Conservation (phyloP, 2,113 vertebrate species). For the Nyctibius bracteatus region DNA sequence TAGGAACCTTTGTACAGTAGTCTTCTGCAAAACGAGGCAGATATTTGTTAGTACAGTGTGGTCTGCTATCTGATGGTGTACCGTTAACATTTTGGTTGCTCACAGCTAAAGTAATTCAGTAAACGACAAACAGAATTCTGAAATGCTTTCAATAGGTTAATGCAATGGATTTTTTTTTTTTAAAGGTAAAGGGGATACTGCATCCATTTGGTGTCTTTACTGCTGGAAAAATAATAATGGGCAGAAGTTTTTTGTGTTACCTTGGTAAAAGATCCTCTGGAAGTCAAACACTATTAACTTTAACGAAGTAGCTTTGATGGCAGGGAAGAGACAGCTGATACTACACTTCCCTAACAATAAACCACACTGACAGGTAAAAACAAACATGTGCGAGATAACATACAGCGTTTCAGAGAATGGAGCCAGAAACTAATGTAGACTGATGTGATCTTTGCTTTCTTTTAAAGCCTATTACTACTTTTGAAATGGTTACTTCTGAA, state of each 20-base stretch:
- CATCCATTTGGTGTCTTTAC: conserved; percentile 54
- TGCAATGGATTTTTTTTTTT: background rate
- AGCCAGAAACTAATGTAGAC: conserved; percentile 31
- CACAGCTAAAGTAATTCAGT: background rate
- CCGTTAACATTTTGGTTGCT: background rate
- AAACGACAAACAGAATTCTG: background rate
- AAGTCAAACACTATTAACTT: conserved; percentile 79
- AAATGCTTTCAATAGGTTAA: background rate
- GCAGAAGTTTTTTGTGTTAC: conserved; percentile 47
- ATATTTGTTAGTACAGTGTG: background rate
- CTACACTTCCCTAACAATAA: conserved; percentile 78
- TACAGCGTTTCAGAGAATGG: conserved; percentile 62
- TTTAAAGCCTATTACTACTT: conserved; percentile 22
- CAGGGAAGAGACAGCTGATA: conserved; percentile 72
- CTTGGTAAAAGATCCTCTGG: conserved; percentile 58
- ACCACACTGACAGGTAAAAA: conserved; percentile 80
- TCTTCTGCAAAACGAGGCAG: background rate
- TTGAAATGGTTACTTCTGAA: conserved; percentile 19
- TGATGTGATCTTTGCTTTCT: conserved; percentile 19
- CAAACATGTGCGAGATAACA: conserved; percentile 70
- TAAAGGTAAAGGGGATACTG: background rate
- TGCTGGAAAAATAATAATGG: conserved; percentile 52
- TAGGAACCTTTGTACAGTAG: background rate
- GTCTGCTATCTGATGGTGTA: background rate
- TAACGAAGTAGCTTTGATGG: conserved; percentile 74